Conservation (phyloP, 2,113 vertebrate species). For the Probosciger aterrimus region DNA sequence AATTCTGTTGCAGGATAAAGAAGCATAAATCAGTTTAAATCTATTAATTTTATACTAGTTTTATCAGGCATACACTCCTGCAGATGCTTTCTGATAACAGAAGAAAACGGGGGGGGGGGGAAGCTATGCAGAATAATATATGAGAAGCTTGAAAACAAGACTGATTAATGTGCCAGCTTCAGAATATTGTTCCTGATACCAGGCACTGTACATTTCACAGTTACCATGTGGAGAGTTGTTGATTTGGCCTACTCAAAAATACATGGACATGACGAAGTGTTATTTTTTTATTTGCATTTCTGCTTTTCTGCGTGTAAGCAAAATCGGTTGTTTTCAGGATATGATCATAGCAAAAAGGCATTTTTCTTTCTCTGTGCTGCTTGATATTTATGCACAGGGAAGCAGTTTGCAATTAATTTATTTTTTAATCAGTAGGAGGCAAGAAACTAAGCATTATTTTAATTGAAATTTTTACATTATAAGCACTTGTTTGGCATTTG, state of each 20-base stretch:
- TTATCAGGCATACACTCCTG: conserved; percentile 64
- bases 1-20: conserved; percentile 69
- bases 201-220: conserved; percentile 76
- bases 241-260: conserved; percentile 74
- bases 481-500: conserved; percentile 42
- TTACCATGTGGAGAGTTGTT: conserved; percentile 76
- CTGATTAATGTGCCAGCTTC: conserved; percentile 75
- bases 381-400: conserved; percentile 37
- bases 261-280: conserved; percentile 74
- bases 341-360: conserved; percentile 45
- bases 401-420: conserved; percentile 26
- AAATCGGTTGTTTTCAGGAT: conserved; percentile 61
- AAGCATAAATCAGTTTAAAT: conserved; percentile 68
- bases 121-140: conserved; percentile 66
- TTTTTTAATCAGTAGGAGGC: conserved; percentile 41
- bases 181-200: conserved; percentile 75
- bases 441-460: not conserved
- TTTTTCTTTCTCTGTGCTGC: conserved; percentile 26
- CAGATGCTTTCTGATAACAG: conserved; percentile 73
- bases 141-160: conserved; percentile 72
- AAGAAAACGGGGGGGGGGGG: conserved; percentile 42
- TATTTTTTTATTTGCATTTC: conserved; percentile 71
- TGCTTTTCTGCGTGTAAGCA: conserved; percentile 63
- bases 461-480: conserved; percentile 35
- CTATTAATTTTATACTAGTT: conserved; percentile 71